These are phyloP conservation scores for Grallaria varia DNA, from an alignment of 2,113 vertebrate species.

Conservation along the genomic window DNA sequence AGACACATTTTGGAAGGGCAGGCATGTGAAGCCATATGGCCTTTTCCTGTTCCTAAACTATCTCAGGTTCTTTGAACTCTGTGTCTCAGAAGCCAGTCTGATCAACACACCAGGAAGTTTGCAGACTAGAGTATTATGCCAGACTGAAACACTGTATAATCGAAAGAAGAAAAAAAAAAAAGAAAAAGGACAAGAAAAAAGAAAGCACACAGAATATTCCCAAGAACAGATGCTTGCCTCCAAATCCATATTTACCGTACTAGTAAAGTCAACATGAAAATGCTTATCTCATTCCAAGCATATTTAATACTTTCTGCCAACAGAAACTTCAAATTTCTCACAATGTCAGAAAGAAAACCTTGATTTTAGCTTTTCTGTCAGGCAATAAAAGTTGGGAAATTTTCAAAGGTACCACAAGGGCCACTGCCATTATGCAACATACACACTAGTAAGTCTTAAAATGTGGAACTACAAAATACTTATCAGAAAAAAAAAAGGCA, in stretches of 20 bases:
- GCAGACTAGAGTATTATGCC: constrained; percentile 48
- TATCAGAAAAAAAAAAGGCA: background rate
- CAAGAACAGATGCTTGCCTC: constrained; percentile 37
- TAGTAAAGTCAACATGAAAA: background rate
- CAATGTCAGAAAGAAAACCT: background rate
- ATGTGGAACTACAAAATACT: background rate
- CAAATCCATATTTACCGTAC: constrained; percentile 7
- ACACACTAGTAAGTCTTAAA: background rate
- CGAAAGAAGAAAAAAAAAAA: background rate
- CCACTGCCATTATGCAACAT: background rate
- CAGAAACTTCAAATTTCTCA: background rate
- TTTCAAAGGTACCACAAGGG: background rate
- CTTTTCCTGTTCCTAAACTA: constrained; percentile 61
- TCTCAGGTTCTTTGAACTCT: constrained; percentile 64
- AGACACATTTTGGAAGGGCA: constrained; percentile 52
- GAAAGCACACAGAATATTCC: background rate
- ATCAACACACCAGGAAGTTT: constrained; percentile 67
- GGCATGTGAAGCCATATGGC: constrained; percentile 63
- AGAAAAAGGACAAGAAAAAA: background rate
- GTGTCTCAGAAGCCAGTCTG: constrained; percentile 42
- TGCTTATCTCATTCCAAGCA: background rate
- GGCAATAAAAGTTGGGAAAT: background rate
- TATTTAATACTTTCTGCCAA: background rate
- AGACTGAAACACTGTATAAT: constrained; percentile 58
- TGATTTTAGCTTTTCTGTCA: background rate